Base-by-base conservation (phyloP, 2,113 vertebrate species). In the Psettodes erumei region DNA sequence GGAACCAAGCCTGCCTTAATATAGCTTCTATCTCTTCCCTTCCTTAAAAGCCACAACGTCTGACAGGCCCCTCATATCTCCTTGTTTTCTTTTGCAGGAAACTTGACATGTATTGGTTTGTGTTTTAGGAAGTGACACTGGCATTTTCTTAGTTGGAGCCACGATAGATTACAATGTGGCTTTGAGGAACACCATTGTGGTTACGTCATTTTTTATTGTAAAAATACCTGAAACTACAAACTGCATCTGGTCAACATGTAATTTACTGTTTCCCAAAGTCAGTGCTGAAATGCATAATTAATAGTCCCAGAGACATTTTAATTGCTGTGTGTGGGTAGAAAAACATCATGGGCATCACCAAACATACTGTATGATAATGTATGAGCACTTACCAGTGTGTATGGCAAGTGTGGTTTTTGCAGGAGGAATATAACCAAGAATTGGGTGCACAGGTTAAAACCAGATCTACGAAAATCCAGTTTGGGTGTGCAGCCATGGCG, bases 181-280 rank as follows among this genome's bases (percentile, higher is more conserved):
- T 81, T 19, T 43, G 61, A 79, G 15, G 54, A 58, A 56, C 60
- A 42, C 43, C 33, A 35, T 2, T 65, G 61, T 45, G 61, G 81
- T 63, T 28, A 35, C 8, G 67, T 51, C 1, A 5, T 19, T 65
- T 67, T 38, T 23, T 10, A 53, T 28, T 50, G 63, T 72, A 88
- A 77, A 84, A 73, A 84, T 69, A 76, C 33, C 6, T 43, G 6
- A 77, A 84, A 67, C 67, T 67, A 54, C 58, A 73, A n/a, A 32
- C 45, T 71, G 45, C 27, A 75, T 55, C 33, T 69, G 61, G 65
- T 67, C 32, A 76, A 66, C 10, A 32, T 23, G 16, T 56, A 42
- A 73, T 75, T 59, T 23, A 63, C 37, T 47, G 67, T 61, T 81
- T 77, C 21, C 0, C 5, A 79, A 68, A 51, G 9, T 28, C 19